Evolutionary conservation across 2,797 vertebrate genomes (phyloP).

Genomic region (Lemur catta): DNA sequence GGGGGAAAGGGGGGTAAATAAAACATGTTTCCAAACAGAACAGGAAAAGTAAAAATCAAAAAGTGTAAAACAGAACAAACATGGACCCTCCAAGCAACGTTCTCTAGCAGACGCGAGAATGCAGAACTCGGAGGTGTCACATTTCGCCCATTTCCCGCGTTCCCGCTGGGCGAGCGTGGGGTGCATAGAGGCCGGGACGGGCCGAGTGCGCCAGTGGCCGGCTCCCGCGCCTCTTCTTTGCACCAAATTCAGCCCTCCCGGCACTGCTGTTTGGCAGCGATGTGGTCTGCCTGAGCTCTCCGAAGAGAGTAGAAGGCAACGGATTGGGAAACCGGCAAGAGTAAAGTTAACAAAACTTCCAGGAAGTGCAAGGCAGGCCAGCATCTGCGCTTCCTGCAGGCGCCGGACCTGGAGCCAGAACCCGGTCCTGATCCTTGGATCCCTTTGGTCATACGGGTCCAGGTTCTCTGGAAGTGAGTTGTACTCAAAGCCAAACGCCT

Average conservation of each 20-base stretch:
- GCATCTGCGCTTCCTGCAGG: not conserved
- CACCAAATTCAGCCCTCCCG: not conserved
- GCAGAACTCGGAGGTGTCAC: not conserved
- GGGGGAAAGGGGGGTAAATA: not conserved
- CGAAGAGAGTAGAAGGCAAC: not conserved
- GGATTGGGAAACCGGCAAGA: not conserved
- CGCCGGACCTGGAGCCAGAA: rapidly evolving
- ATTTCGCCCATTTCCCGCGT: not conserved
- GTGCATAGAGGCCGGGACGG: not conserved
- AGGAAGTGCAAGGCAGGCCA: not conserved
- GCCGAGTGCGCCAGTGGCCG: not conserved
- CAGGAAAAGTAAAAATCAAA: not conserved
- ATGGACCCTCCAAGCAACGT: not conserved
- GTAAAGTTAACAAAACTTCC: slow-evolving; percentile 2
- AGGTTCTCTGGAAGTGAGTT: not conserved
- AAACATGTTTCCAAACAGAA: not conserved
- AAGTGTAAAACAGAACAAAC: not conserved
- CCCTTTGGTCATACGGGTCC: not conserved
- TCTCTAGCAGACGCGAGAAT: not conserved
- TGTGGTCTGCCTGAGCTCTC: not conserved
- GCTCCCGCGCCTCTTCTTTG: not conserved
- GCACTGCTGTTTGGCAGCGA: not conserved
- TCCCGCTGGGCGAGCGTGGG: not conserved
- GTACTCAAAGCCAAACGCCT: not conserved
- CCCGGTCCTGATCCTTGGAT: not conserved